Percentiles rank a stretch among this genome's conserved stretches.
These are phyloP conservation scores for Drosophila sturtevanti DNA, from an alignment of 1,140 invertebrate species.

Conservation along the genomic window DNA sequence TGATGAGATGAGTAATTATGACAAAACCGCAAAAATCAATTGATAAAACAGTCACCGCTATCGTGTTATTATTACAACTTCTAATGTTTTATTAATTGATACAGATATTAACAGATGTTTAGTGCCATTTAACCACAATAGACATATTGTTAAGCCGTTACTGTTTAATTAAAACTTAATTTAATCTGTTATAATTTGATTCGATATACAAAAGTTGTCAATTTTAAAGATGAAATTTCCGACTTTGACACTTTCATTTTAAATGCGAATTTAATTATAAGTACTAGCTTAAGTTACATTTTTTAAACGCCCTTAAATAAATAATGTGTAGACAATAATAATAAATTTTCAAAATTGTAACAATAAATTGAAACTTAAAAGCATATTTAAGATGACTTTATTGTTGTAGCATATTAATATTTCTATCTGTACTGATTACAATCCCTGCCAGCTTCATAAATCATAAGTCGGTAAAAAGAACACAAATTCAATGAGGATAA, in stretches of 20 bases:
- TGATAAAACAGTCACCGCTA: slow-evolving; percentile 1
- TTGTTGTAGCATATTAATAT: neutral
- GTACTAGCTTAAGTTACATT: neutral
- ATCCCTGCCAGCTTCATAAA: neutral
- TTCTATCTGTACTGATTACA: neutral
- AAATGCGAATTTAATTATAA: neutral
- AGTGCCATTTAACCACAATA: slow-evolving; percentile 19
- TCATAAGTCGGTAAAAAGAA: slow-evolving; percentile 28
- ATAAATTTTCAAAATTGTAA: neutral
- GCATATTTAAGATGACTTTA: neutral
- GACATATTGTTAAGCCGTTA: neutral
- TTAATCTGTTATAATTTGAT: neutral
- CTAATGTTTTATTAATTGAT: slow-evolving; percentile 65
- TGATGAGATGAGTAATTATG: slow-evolving; percentile 45
- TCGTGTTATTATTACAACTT: slow-evolving; percentile 27
- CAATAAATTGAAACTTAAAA: no score
- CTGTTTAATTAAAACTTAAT: neutral
- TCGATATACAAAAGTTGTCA: neutral
- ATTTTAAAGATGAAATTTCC: neutral
- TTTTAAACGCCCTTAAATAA: neutral
- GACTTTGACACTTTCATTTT: neutral
- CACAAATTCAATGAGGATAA: neutral
- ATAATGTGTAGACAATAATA: no score
- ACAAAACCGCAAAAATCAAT: slow-evolving; percentile 49
- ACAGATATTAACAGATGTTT: slow-evolving; percentile 41